These are phyloP conservation scores for Mus spretus DNA, from an alignment of 2,797 vertebrate genomes.

Conservation along the genomic window DNA sequence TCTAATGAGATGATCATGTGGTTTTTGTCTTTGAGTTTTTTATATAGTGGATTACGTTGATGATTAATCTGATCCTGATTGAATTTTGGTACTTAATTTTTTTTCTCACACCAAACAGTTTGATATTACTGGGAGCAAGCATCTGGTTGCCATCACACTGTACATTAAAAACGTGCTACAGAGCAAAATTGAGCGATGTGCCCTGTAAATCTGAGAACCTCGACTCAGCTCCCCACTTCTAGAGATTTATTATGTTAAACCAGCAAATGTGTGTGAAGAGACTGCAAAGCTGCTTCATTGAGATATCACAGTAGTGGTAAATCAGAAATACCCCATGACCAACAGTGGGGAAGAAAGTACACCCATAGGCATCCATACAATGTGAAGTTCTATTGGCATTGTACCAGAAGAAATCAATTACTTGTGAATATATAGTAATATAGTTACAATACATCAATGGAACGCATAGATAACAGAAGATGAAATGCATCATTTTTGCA, in stretches of 20 bases:
- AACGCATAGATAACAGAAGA: background rate
- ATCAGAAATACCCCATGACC: constrained; percentile 11
- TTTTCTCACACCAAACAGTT: background rate
- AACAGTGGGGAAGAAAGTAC: background rate
- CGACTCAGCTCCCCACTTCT: background rate
- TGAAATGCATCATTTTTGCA: background rate
- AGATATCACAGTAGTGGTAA: background rate
- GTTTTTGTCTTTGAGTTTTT: too few relatives aligned
- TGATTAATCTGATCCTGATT: too few relatives aligned
- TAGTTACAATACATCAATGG: background rate
- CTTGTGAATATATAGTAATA: background rate
- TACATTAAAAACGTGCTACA: background rate
- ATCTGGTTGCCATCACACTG: background rate
- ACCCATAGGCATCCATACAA: background rate
- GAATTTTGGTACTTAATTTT: too few relatives aligned
- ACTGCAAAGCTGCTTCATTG: background rate
- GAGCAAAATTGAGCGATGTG: background rate
- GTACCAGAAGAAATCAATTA: background rate
- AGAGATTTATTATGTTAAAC: constrained; percentile 48
- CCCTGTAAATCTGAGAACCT: background rate
- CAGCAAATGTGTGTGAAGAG: background rate
- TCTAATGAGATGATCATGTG: too few relatives aligned
- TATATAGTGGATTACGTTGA: too few relatives aligned
- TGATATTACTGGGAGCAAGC: background rate
- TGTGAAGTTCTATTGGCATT: background rate